phyloP scores from a whole-genome alignment of 2,113 vertebrate genomes.

The Amia ocellicauda region DNA sequence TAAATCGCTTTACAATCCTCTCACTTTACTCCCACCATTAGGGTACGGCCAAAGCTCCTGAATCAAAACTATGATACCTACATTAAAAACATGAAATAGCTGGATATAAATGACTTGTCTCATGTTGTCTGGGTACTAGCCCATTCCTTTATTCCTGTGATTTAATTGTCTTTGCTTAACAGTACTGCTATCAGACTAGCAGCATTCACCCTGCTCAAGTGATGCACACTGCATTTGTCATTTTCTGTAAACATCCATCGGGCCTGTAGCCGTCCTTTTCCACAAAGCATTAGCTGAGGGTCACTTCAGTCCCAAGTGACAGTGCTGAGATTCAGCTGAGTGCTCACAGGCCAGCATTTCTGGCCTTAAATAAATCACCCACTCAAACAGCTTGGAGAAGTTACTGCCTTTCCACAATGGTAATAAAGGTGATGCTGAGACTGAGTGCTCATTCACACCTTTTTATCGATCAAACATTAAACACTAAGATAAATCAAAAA shows the following conservation, averaged over 20 bases:
- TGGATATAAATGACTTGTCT: too few relatives aligned
- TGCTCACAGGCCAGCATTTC: neutral
- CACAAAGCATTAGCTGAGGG: neutral
- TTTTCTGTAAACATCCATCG: neutral
- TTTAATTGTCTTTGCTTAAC: neutral
- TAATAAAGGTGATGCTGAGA: conserved; percentile 13
- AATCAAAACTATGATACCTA: too few relatives aligned
- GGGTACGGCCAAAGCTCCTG: too few relatives aligned
- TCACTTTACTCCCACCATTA: too few relatives aligned
- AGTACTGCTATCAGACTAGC: neutral
- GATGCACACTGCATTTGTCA: neutral
- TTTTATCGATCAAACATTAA: conserved; percentile 18
- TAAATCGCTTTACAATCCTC: too few relatives aligned
- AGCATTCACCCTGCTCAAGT: neutral
- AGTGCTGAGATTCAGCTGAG: neutral
- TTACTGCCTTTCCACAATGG: conserved; percentile 10
- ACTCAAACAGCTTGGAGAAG: neutral
- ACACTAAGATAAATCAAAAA: neutral
- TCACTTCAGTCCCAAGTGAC: neutral
- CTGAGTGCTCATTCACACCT: conserved; percentile 13
- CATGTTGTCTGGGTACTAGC: too few relatives aligned
- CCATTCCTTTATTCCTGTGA: too few relatives aligned
- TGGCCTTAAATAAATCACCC: conserved; percentile 2
- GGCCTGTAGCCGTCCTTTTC: neutral
- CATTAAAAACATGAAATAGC: too few relatives aligned